Conservation (phyloP, 1,140 invertebrate genomes). For the Pogonus chalceus region DNA sequence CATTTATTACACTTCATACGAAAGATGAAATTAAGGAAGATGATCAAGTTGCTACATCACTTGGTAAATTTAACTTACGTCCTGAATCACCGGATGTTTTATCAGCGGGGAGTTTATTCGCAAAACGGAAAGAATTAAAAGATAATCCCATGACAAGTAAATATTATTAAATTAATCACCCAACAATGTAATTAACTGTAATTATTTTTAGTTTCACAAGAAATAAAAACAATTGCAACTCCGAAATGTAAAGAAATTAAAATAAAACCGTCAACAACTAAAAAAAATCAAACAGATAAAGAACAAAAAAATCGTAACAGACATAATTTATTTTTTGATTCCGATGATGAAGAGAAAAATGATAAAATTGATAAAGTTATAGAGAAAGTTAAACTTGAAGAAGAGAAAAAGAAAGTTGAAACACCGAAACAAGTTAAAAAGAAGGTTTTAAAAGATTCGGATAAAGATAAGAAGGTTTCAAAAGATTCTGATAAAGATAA, state of each 20-base stretch:
- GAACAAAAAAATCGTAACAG: conserved; percentile 27
- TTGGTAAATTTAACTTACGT: conserved; percentile 54
- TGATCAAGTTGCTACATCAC: conserved; percentile 17
- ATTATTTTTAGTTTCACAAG: not conserved
- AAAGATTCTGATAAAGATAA: conserved; percentile 11
- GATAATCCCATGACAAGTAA: not conserved
- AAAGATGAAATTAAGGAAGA: conserved; percentile 26
- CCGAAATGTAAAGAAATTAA: conserved; percentile 16
- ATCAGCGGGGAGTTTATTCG: conserved; percentile 43
- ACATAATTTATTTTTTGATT: conserved; percentile 39
- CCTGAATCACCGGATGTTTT: conserved; percentile 40
- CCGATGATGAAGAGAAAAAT: conserved; percentile 40
- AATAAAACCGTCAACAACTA: conserved; percentile 9
- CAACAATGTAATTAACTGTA: not conserved
- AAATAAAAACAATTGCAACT: conserved; percentile 28
- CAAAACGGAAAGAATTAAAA: conserved; percentile 30
- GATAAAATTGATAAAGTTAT: conserved; percentile 42
- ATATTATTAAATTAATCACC: not conserved
- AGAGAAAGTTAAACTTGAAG: conserved; percentile 36
- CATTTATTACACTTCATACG: conserved; percentile 63
- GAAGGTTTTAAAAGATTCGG: conserved; percentile 8
- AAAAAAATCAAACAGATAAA: conserved; percentile 3
- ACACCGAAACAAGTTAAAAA: conserved; percentile 13
- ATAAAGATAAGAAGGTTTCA: conserved; percentile 9
- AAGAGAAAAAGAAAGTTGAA: conserved; percentile 18